Conservation (phyloP, 2,888 invertebrate species). For the Dasypogon diadema region DNA sequence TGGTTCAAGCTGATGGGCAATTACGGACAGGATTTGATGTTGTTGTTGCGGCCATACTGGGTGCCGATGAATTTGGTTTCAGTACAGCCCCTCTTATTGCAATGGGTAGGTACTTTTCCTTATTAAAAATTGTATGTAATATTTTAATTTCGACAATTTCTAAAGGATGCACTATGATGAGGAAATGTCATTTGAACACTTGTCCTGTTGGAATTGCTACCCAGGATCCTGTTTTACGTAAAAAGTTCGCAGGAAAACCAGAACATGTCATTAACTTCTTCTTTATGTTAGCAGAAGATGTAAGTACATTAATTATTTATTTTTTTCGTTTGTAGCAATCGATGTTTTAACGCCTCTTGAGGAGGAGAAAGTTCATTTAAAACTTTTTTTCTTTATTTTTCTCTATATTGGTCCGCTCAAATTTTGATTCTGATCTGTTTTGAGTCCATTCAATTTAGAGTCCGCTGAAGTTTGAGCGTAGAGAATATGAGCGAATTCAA, state of each 20-base stretch:
- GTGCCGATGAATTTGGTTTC: constrained; percentile 99
- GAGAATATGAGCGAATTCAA: too few species aligned
- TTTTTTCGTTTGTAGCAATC: too few species aligned
- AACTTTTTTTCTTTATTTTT: too few species aligned
- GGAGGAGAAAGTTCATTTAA: too few species aligned
- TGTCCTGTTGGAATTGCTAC: constrained; percentile 99
- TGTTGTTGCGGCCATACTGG: constrained; percentile 92
- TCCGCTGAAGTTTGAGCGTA: too few species aligned
- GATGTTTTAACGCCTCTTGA: too few species aligned
- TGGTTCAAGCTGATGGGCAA: constrained; percentile 97
- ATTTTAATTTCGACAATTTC: too few species aligned
- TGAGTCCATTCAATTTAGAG: too few species aligned
- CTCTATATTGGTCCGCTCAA: too few species aligned
- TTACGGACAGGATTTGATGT: constrained; percentile 96
- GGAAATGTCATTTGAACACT: constrained; percentile 98
- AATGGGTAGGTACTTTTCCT: constrained; percentile 75
- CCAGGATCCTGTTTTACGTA: constrained; percentile 94
- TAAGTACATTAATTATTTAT: too few species aligned
- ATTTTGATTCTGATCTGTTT: too few species aligned
- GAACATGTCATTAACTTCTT: constrained; percentile 98
- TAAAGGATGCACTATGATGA: constrained; percentile 97
- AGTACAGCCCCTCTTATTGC: constrained; percentile 98
- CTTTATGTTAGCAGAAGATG: constrained; percentile 98
- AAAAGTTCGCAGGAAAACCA: constrained; percentile 97
- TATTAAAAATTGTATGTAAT: too few species aligned